phyloP scores from a whole-genome alignment of 1,140 invertebrate species.

The Drosophila elegans region DNA sequence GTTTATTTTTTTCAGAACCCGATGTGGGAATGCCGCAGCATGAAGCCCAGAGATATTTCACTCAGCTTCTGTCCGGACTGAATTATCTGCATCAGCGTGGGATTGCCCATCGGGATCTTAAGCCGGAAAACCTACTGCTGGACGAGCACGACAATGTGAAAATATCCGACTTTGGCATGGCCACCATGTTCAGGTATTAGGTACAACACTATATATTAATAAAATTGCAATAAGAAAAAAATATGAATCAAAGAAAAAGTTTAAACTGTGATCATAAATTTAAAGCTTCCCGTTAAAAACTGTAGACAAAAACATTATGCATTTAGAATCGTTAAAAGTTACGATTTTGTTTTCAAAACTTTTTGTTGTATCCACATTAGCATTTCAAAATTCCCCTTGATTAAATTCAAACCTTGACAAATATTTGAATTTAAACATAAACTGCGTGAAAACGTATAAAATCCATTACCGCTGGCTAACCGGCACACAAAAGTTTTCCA shows the following conservation, averaged over 20 bases:
- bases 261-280: too few relatives aligned
- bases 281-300: too few relatives aligned
- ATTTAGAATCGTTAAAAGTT: not conserved
- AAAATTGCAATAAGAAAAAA: not conserved
- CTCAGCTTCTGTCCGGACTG: slow-evolving; percentile 93
- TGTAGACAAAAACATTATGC: too few relatives aligned
- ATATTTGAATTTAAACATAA: slow-evolving; percentile 2
- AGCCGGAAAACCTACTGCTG: slow-evolving; percentile 97
- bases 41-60: slow-evolving; percentile 95
- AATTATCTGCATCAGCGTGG: slow-evolving; percentile 93
- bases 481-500: slow-evolving; percentile 17
- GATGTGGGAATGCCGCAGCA: slow-evolving; percentile 94
- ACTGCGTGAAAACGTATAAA: slow-evolving; percentile 4
- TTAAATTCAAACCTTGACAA: not conserved
- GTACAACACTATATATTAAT: slow-evolving; percentile 65
- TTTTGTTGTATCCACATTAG: too few relatives aligned
- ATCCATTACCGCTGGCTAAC: slow-evolving; percentile 33
- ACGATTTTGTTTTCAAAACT: not conserved
- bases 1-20: slow-evolving; percentile 89
- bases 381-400: not conserved
- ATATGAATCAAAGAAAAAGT: too few relatives aligned
- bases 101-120: slow-evolving; percentile 95
- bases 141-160: slow-evolving; percentile 95
- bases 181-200: slow-evolving; percentile 92
- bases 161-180: slow-evolving; percentile 98